Conservation (phyloP, 2,797 vertebrate species). For the Labeo calbasu region DNA sequence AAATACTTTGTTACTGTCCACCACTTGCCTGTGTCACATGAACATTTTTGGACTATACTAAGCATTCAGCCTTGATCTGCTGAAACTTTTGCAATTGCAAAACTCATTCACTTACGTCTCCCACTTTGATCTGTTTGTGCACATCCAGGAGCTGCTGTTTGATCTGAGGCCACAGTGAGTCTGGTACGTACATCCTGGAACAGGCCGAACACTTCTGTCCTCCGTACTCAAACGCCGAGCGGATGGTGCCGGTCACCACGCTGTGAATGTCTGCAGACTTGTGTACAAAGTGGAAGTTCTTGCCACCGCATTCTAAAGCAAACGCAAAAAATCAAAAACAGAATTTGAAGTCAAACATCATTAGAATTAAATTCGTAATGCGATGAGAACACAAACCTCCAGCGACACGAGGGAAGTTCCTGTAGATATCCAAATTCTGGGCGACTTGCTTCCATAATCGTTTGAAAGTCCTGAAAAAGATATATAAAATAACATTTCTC, state of each 20-base stretch:
- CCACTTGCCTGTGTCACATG: not conserved
- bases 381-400: constrained; percentile 81
- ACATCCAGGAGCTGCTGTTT: constrained; percentile 83
- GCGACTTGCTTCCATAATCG: constrained; percentile 93
- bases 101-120: constrained; percentile 83
- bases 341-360: not conserved
- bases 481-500: not conserved
- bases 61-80: not conserved
- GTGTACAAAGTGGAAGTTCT: constrained; percentile 97
- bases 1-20: too few relatives aligned
- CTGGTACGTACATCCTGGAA: constrained; percentile 90
- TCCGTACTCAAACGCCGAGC: constrained; percentile 92
- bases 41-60: not conserved
- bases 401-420: constrained; percentile 87
- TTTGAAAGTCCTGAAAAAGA: constrained; percentile 87
- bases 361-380: not conserved
- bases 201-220: constrained; percentile 98
- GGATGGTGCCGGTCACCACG: constrained; percentile 88
- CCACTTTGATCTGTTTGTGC: constrained; percentile 84
- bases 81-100: not conserved
- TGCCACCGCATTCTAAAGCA: constrained; percentile 90
- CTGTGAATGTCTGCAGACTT: constrained; percentile 84
- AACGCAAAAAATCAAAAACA: not conserved
- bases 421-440: constrained; percentile 89
- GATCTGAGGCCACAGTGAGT: constrained; percentile 88